phyloP scores from a whole-genome alignment of 2,888 invertebrate genomes.

The Ectemnius lituratus region DNA sequence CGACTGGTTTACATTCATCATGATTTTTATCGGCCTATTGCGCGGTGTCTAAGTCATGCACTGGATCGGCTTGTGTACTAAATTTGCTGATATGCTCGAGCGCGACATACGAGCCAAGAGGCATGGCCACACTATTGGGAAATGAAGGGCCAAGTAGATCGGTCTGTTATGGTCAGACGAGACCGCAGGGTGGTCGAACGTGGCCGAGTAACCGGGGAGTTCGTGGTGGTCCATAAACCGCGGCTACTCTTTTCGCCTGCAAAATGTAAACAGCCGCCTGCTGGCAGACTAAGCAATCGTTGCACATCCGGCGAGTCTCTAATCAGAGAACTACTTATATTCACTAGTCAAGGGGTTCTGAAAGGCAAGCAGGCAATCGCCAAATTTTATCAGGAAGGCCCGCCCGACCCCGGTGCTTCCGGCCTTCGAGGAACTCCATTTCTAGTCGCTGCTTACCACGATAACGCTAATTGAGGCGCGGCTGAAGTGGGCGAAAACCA shows the following conservation, averaged over 20 bases:
- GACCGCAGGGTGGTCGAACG: neutral
- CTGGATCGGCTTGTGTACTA: neutral
- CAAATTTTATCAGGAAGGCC: constrained; percentile 7
- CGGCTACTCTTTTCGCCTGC: constrained; percentile 31
- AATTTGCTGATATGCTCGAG: neutral
- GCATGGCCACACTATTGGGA: neutral
- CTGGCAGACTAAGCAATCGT: constrained; percentile 53
- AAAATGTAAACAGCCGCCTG: constrained; percentile 47
- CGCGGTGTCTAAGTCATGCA: too few species aligned
- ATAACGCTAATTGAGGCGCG: neutral
- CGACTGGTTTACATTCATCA: neutral
- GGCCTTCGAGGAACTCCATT: constrained; percentile 31
- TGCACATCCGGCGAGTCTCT: constrained; percentile 24
- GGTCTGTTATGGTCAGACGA: constrained; percentile 24
- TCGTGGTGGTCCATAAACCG: constrained; percentile 10
- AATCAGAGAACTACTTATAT: constrained; percentile 30
- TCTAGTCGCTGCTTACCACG: constrained; percentile 20
- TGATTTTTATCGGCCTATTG: neutral
- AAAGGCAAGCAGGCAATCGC: neutral
- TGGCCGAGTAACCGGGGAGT: neutral
- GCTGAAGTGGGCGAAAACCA: too few species aligned
- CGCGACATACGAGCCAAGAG: neutral
- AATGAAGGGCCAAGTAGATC: constrained; percentile 10
- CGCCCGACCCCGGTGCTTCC: constrained; percentile 29
- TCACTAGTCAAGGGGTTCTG: neutral